phyloP scores from a whole-genome alignment of 2,797 vertebrate species.

The Delichon dasypus region DNA sequence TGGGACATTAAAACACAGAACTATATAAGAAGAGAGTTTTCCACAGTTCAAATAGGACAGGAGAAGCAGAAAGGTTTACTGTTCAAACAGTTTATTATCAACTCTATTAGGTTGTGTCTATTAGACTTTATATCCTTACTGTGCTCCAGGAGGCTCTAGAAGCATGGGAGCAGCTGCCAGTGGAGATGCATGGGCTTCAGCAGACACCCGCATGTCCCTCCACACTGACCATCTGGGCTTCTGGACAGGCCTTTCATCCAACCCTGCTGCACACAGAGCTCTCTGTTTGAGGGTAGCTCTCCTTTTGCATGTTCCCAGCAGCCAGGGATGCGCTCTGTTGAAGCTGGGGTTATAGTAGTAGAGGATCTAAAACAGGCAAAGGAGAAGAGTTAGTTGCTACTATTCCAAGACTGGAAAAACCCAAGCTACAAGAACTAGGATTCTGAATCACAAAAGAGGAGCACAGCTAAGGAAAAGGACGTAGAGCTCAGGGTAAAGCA shows the following conservation, averaged over 20 bases:
- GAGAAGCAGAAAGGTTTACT: background rate
- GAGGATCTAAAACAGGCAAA: background rate
- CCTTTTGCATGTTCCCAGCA: background rate
- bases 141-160: background rate
- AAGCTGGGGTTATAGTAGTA: background rate
- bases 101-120: background rate
- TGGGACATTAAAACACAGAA: background rate
- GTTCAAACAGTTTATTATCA: background rate
- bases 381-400: background rate
- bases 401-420: background rate
- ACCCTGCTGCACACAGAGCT: background rate
- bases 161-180: background rate
- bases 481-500: background rate
- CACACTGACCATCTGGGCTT: background rate
- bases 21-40: background rate
- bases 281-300: background rate
- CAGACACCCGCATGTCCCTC: background rate
- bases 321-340: background rate
- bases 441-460: background rate
- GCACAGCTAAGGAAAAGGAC: background rate
- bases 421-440: background rate
- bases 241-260: background rate
- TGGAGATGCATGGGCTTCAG: background rate
- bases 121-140: background rate
- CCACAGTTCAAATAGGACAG: background rate